These are phyloP conservation scores for Venturia canescens DNA, from an alignment of 1,140 invertebrate genomes.

Conservation along the genomic window DNA sequence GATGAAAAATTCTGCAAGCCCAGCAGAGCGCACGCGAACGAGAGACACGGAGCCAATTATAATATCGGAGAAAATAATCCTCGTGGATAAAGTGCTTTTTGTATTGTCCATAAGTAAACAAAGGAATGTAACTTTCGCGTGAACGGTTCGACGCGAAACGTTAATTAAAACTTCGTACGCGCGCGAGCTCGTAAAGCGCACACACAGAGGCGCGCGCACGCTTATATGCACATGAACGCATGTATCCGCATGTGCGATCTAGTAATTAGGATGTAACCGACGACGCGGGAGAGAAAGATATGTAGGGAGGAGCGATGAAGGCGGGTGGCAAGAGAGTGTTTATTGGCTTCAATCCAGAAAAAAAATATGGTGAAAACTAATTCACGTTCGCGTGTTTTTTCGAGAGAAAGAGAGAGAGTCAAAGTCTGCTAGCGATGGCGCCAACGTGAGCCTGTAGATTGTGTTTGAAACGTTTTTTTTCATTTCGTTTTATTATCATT, in stretches of 20 bases:
- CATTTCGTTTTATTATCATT: too few species aligned
- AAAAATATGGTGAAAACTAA: slow-evolving; percentile 25
- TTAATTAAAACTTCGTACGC: slow-evolving; percentile 12
- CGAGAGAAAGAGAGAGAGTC: slow-evolving; percentile 1
- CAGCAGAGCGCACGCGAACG: too few species aligned
- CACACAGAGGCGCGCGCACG: background rate
- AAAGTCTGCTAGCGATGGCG: too few species aligned
- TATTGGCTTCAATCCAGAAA: slow-evolving; percentile 37
- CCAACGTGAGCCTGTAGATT: too few species aligned
- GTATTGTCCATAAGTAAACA: slow-evolving; percentile 2
- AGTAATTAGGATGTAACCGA: slow-evolving; percentile 38
- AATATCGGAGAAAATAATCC: slow-evolving; percentile 5
- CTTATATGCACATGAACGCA: too few species aligned
- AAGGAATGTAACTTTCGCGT: slow-evolving; percentile 19
- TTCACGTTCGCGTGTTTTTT: background rate
- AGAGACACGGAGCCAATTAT: background rate
- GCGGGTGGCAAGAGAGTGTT: background rate
- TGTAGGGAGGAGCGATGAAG: too few species aligned
- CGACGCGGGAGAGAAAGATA: slow-evolving; percentile 10
- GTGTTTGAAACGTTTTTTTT: too few species aligned
- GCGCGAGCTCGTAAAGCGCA: background rate
- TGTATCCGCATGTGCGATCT: slow-evolving; percentile 25
- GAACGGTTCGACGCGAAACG: slow-evolving; percentile 10
- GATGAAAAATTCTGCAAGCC: too few species aligned
- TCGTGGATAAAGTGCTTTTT: background rate